Evolutionary conservation across 1,140 invertebrate species (phyloP).

Genomic region (Oreohelix idahoensis): DNA sequence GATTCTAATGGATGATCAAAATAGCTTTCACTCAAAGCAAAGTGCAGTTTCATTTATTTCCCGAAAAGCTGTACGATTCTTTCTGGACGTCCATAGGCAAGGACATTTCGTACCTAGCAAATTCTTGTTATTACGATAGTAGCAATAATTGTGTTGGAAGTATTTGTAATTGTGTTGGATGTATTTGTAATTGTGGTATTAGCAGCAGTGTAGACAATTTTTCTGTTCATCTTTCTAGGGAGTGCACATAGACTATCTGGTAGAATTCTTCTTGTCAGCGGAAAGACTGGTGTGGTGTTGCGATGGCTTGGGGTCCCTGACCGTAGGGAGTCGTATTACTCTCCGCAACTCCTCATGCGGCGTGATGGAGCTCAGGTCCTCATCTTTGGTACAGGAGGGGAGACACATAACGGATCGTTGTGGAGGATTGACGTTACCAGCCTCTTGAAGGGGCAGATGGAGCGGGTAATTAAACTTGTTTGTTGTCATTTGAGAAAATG

Average conservation of each 20-base stretch:
- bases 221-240: conserved; percentile 41
- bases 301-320: conserved; percentile 79
- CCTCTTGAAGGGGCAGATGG: conserved; percentile 76
- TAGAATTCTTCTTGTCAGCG: conserved; percentile 82
- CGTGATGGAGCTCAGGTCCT: conserved; percentile 75
- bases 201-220: background rate
- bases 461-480: conserved; percentile 75
- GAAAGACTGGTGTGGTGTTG: conserved; percentile 80
- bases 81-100: no score
- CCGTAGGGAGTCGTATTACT: conserved; percentile 81
- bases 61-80: no score
- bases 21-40: no score
- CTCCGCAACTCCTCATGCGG: conserved; percentile 72
- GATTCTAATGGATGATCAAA: no score
- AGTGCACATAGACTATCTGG: conserved; percentile 73
- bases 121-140: no score
- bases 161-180: no score
- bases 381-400: conserved; percentile 83
- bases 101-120: no score
- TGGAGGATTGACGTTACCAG: conserved; percentile 78
- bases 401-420: conserved; percentile 81
- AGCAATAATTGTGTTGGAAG: no score
- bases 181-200: no score
- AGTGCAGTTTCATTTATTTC: no score
- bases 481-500: no score